Evolutionary conservation across 2,113 vertebrate genomes (phyloP), one percentile per base, ranked within the genome.

Genomic region (Gymnocephalus cernua): DNA sequence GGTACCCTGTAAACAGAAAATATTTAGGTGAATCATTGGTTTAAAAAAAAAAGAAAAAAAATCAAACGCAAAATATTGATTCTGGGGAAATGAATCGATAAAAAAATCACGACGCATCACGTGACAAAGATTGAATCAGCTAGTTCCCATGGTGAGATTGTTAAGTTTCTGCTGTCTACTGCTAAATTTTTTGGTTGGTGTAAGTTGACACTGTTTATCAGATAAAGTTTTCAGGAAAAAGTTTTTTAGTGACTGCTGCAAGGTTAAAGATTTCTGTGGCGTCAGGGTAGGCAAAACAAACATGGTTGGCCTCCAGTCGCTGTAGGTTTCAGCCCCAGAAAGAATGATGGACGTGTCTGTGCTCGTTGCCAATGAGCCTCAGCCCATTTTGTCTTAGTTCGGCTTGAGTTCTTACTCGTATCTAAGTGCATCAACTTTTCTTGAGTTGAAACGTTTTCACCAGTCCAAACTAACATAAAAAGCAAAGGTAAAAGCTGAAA

Each of bases 221-320:
- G 15, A 41, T 8, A 23, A 25, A 9, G 38, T 74, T 58, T 62
- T 29, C 21, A 21, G 12, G 41, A 59, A 4, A 48, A 6, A 6
- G 41, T 41, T 53, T 41, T 53, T 51, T n/a, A 4, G 6, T 51
- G 76, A 77, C 32, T 74, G 11, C 19, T 50, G 9, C 79, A 72
- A 73, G 80, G 61, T 81, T 38, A 75, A 54, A 80, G 59, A 71
- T 85, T 66, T 83, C 51, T 25, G 29, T 62, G 76, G 79, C 67
- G 16, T 11, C 19, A 25, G 59, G 19, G 59, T n/a, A 47, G 47
- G n/a, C 61, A 51, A 82, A 90, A 86, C 74, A 79, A 76, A 71
- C 8, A 54, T 2, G 18, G 44, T 56, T 50, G 25, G 48, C 64
- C 64, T 80, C 68, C 45, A 44, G 41, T 29, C 11, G 10, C 11